Evolutionary conservation across 1,140 invertebrate genomes (phyloP), one percentile per base, ranked within the genome.

Genomic region (Achatina immaculata): DNA sequence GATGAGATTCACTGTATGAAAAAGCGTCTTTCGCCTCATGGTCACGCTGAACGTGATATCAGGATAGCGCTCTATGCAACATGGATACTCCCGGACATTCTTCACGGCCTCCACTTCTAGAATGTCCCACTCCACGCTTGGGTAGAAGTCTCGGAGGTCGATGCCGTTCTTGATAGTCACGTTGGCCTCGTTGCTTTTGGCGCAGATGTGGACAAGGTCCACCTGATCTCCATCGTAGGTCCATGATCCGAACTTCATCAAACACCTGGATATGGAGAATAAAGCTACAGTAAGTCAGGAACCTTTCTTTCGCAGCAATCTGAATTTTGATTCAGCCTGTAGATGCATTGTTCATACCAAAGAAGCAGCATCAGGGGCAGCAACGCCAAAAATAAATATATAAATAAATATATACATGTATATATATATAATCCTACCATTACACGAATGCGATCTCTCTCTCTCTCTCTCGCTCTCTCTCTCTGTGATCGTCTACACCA

Each of bases 61-160:
- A 7, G 90, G 88, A 75, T 88, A 91, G 14, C 88, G 88, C 36
- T 91, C 90, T 0, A 66, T 71, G 72, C 90, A 91, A 80, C 91
- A 90, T 45, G 85, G 81, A 80, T 90, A 90, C 28, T 83, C 83
- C n/a, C 85, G 85, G 11, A 86, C 83, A 82, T 91, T 90, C 75
- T 90, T 89, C 81, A 87, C 83, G 0, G 90, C 91, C 11, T 86
- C 86, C 21, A 89, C 88, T 72, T 90, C 88, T 69, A 99, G 93
- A 88, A 99, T 98, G 91, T 99, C 98, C 98, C 98, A 99, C 93
- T 99, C 98, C 31, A 99, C 98, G 42, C 96, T 98, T 93, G 84
- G 83, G 77, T 91, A 90, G 72, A 90, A 91, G 48, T 89, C 89
- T 51, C 86, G 66, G 43, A 92, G 81, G 83, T 92, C 90, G 0